phyloP scores from a whole-genome alignment of 2,888 invertebrate genomes.

The Eupithecia insigniata region DNA sequence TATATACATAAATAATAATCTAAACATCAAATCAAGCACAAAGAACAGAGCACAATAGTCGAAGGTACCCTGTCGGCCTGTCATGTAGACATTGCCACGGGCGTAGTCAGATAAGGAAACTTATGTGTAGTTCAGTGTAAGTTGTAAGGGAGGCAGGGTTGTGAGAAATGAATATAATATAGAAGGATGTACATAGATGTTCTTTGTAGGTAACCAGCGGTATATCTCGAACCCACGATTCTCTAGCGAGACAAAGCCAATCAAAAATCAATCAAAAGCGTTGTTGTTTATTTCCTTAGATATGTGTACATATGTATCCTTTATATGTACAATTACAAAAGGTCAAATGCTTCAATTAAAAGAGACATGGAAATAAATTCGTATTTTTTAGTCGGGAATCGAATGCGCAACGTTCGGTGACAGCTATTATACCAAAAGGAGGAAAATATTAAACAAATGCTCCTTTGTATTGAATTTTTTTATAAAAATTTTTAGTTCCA shows the following conservation, averaged over 20 bases:
- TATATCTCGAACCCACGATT: background rate
- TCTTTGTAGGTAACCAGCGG: background rate
- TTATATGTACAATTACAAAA: too few relatives aligned
- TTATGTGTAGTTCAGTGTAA: conserved; percentile 35
- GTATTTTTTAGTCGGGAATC: background rate
- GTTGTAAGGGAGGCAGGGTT: conserved; percentile 11
- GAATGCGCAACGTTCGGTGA: background rate
- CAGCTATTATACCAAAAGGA: background rate
- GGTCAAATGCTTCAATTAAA: too few relatives aligned
- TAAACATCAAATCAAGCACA: conserved; percentile 20
- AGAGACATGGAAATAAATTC: too few relatives aligned
- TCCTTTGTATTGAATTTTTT: background rate
- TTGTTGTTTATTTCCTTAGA: too few relatives aligned
- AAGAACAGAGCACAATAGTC: conserved; percentile 37
- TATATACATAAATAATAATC: too few relatives aligned
- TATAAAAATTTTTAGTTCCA: background rate
- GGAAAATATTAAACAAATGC: background rate
- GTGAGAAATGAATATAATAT: conserved; percentile 3
- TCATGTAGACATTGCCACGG: conserved; percentile 54
- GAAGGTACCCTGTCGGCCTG: conserved; percentile 47
- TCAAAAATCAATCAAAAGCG: background rate
- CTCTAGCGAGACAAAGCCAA: background rate
- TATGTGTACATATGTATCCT: too few relatives aligned
- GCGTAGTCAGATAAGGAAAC: conserved; percentile 53
- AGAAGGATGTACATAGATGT: background rate